Evolutionary conservation across 2,797 vertebrate species (phyloP).

Genomic region (Channallabes apus): DNA sequence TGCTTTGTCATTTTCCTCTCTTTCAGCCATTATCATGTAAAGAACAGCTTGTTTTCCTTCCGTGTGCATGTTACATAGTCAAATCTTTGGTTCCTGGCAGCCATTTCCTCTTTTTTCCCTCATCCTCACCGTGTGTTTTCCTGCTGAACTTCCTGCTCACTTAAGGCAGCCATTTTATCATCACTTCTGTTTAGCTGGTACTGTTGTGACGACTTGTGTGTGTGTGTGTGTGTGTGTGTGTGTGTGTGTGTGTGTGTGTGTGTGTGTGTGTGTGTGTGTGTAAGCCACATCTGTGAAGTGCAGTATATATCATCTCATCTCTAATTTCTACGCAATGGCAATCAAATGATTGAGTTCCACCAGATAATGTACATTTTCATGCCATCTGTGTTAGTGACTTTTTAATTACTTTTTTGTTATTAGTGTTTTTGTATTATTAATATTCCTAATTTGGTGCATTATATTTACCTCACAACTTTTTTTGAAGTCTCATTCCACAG

Average conservation of each 20-base stretch:
- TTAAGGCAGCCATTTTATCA: constrained; percentile 34
- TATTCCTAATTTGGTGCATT: not conserved
- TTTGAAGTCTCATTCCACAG: not conserved
- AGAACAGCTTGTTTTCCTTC: constrained; percentile 5
- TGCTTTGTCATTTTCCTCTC: constrained; percentile 15
- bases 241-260: not conserved
- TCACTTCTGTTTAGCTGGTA: constrained; percentile 15
- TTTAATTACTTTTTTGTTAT: too few species aligned
- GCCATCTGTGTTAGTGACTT: not conserved
- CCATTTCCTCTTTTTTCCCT: constrained; percentile 32
- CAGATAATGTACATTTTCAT: not conserved
- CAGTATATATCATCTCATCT: constrained; percentile 23
- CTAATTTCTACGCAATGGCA: not conserved
- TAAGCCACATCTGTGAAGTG: constrained; percentile 9
- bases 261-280: not conserved
- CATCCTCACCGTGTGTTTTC: constrained; percentile 26
- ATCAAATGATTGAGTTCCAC: not conserved
- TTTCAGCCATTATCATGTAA: constrained; percentile 25
- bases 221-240: not conserved
- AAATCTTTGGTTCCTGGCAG: constrained; percentile 7
- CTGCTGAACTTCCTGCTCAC: constrained; percentile 19
- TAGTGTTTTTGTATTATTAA: too few species aligned
- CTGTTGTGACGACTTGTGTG: constrained; percentile 15
- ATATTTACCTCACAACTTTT: not conserved
- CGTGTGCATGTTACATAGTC: not conserved